Conservation (phyloP, 1,140 invertebrate species). For the Listronotus oregonensis region DNA sequence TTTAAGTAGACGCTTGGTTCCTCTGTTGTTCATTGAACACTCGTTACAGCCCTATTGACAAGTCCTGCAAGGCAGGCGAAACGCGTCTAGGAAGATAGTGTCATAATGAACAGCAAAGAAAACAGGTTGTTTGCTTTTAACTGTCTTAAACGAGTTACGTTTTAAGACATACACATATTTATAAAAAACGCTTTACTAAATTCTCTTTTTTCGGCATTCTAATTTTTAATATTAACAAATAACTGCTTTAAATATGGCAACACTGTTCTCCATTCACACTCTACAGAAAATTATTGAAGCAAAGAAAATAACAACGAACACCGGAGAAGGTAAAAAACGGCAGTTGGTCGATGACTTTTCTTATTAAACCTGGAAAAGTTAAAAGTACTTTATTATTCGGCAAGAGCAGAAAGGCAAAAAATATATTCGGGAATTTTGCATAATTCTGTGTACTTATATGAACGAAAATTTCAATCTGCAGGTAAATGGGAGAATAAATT, state of each 20-base stretch:
- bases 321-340: slow-evolving; percentile 9
- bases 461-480: slow-evolving; percentile 33
- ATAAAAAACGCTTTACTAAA: too few species aligned
- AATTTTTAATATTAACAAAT: too few species aligned
- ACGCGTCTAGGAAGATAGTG: too few species aligned
- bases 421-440: slow-evolving; percentile 28
- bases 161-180: too few species aligned
- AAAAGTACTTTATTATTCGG: slow-evolving; percentile 34
- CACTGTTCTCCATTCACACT: not conserved
- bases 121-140: too few species aligned
- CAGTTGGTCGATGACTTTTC: slow-evolving; percentile 30
- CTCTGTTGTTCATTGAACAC: too few species aligned
- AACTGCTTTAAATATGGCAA: not conserved
- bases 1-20: too few species aligned
- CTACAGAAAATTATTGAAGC: slow-evolving; percentile 8
- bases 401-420: slow-evolving; percentile 13
- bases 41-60: too few species aligned
- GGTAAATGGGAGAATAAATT: slow-evolving; percentile 33
- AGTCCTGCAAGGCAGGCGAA: too few species aligned
- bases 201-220: too few species aligned
- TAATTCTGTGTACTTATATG: slow-evolving; percentile 31
- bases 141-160: too few species aligned
- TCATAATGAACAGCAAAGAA: too few species aligned
- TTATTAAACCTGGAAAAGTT: slow-evolving; percentile 34
- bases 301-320: slow-evolving; percentile 9